Base-by-base conservation (phyloP, 2,113 vertebrate species). In the Symphodus melops region DNA sequence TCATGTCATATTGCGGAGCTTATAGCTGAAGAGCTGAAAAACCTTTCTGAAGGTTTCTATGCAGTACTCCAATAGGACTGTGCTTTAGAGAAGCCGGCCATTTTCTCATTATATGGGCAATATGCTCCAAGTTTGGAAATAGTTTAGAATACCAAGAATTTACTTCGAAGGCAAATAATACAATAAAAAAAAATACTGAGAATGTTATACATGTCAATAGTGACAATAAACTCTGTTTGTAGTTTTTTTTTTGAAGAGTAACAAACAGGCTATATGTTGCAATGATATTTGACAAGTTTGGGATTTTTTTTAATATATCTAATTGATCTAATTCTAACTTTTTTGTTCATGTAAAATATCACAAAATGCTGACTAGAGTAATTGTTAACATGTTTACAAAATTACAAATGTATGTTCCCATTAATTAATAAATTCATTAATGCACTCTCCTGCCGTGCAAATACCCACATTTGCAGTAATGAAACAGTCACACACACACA, bases 341-440 rank as follows among this genome's bases (percentile, higher is more conserved):
- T 48, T 17, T 7, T 17, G 2, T 4, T 46, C 9, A 9, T 42
- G 12, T 51, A 72, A 56, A 44, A 71, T 25, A 48, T 67, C 19
- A 36, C 9, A 8, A 49, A 5, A 57, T 57, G 49, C 25, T 37
- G 6, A 59, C 8, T 13, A 20, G 23, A 5, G 16, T 10, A 4
- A 46, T 5, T 48, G 51, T 61, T 41, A 71, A 71, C 41, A 69
- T 13, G 3, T 37, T 28, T 60, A 42, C 37, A 53, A 37, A 79
- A 23, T 28, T 65, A 28, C 57, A 57, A 28, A 73, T 63, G 20
- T 23, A 25, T 49, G 51, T 66, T 41, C 44, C 41, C 62, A 63
- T 69, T 75, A 75, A 81, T 85, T 83, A 81, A 78, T 80, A 71
- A 70, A 80, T 77, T 53, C 67, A 77, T 68, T 39, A 76, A 49